Conservation (phyloP, 2,888 invertebrate genomes). For the Brenthis hecate region DNA sequence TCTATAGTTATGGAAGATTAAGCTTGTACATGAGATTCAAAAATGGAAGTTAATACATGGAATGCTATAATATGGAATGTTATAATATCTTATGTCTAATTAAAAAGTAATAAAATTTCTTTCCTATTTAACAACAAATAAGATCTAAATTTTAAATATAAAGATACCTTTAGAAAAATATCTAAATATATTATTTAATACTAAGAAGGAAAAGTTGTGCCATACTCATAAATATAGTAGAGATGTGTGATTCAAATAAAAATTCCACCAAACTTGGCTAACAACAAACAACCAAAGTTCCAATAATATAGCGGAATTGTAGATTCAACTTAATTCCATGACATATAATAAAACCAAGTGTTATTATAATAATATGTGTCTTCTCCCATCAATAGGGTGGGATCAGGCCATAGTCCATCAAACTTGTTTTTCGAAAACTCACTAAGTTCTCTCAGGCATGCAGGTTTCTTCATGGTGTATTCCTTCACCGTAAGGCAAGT, state of each 20-base stretch:
- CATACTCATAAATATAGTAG: neutral
- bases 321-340: no score
- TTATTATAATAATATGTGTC: no score
- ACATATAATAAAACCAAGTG: no score
- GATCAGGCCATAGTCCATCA: no score
- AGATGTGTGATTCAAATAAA: neutral
- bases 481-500: no score
- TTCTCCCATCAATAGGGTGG: no score
- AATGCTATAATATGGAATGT: conserved; percentile 24
- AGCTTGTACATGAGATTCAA: conserved; percentile 20
- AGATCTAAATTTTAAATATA: conserved; percentile 17
- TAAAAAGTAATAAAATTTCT: conserved; percentile 21
- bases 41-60: conserved; percentile 15
- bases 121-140: conserved; percentile 22
- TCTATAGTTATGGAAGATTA: neutral
- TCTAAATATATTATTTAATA: conserved; percentile 10
- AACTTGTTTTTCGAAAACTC: no score
- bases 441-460: no score
- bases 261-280: no score
- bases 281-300: no score
- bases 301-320: no score
- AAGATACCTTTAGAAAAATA: conserved; percentile 11
- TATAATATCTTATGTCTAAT: conserved; percentile 9
- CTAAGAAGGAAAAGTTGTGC: conserved; percentile 17
- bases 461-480: no score